Evolutionary conservation across 2,113 vertebrate genomes (phyloP), one percentile per base, ranked within the genome.

Genomic region (Eulacestoma nigropectus): DNA sequence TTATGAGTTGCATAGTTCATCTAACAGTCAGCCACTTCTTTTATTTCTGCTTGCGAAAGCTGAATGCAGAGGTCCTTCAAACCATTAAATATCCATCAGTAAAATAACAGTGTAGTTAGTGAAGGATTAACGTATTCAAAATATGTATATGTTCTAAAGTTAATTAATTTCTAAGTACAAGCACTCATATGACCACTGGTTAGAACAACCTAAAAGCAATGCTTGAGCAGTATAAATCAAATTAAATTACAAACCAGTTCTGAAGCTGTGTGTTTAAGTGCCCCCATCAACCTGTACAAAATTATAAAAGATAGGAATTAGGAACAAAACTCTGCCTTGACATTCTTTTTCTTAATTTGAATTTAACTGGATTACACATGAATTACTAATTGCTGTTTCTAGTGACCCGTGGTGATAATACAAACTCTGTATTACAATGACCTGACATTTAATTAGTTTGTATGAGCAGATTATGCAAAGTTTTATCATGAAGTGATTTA

Each of bases 371-470:
- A 97, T 97, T 97, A 97, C 93, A 95, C 81, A 96, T 96, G 96
- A 96, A 96, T 97, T 96, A 93, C 95, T 98, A 98, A 98, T 98
- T 97, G 96, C 79, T 97, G 85, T 89, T 96, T 97, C 93, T 93
- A 97, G 93, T 97, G 97, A 98, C 97, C 97, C 97, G 90, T 89
- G 76, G 69, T 96, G 94, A 94, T 96, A 80, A 75, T 96, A 95
- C 72, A 96, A 97, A 95, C 97, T 97, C 92, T 97, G 87, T 96
- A 90, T 97, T 97, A 98, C 95, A 98, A 94, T 93, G 93, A 86
- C 94, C 94, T 98, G 95, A 96, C 94, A 97, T 98, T 98, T 97
- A 97, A 98, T 98, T 98, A 97, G 88, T 95, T 94, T 84, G 57
- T 95, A 76, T 94, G 96, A 97, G 97, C 91, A 97, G 95, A 97